phyloP scores from a whole-genome alignment of 1,140 invertebrate species.

The Lordiphosa collinella region DNA sequence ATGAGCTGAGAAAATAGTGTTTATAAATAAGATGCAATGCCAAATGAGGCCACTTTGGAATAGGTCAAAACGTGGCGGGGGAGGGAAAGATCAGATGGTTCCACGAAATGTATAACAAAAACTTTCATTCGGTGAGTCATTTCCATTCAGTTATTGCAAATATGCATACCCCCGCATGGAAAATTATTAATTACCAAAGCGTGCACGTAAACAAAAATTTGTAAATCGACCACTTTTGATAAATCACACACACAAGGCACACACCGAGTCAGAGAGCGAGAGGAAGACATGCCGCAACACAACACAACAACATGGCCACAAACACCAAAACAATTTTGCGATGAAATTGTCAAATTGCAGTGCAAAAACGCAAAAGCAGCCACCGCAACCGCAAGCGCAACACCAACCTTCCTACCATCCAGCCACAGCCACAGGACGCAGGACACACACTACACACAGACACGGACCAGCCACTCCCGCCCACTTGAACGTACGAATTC shows the following conservation, averaged over 20 bases:
- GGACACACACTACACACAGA: no score
- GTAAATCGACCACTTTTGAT: conserved; percentile 58
- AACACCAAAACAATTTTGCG: conserved; percentile 76
- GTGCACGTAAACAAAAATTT: conserved; percentile 33
- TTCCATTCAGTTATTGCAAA: conserved; percentile 10
- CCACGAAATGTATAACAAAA: conserved; percentile 12
- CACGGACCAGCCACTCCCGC: no score
- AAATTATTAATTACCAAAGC: conserved; percentile 54
- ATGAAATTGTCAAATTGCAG: conserved; percentile 76
- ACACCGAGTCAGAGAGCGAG: neutral
- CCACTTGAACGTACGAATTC: conserved; percentile 33
- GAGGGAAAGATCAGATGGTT: neutral
- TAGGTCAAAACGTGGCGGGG: no score
- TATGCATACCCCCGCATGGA: neutral
- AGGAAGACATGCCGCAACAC: conserved; percentile 21
- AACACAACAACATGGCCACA: conserved; percentile 50
- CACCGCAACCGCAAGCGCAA: conserved; percentile 51
- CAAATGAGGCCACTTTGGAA: conserved; percentile 22
- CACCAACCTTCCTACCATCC: conserved; percentile 4
- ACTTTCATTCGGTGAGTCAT: conserved; percentile 2
- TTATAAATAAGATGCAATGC: conserved; percentile 45
- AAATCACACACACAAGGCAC: conserved; percentile 41
- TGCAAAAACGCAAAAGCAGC: conserved; percentile 67
- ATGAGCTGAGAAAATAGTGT: conserved; percentile 33
- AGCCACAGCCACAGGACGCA: no score